Conservation (phyloP, 2,888 invertebrate genomes). For the Leucania comma region DNA sequence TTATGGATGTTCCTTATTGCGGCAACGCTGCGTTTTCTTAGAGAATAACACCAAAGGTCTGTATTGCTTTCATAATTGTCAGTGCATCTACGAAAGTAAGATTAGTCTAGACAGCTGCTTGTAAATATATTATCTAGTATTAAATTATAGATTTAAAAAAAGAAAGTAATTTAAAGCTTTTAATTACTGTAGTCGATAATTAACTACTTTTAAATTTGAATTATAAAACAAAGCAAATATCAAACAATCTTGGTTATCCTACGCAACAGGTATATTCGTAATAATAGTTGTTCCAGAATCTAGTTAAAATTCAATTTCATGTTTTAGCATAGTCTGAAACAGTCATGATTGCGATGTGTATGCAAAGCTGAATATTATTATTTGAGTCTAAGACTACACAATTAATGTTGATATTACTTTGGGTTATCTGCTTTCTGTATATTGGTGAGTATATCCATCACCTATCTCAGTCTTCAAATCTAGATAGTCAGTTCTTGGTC, state of each 20-base stretch:
- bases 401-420: conserved; percentile 5
- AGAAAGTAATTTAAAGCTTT: too few relatives aligned
- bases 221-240: conserved; percentile 10
- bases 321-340: conserved; percentile 32
- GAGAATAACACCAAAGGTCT: too few relatives aligned
- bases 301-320: conserved; percentile 56
- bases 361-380: conserved; percentile 36
- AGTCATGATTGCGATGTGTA: conserved; percentile 42
- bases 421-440: background rate
- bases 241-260: conserved; percentile 20
- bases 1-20: too few relatives aligned
- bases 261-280: conserved; percentile 20
- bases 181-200: too few relatives aligned
- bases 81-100: background rate
- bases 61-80: background rate
- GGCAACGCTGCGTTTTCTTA: too few relatives aligned
- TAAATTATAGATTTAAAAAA: too few relatives aligned
- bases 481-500: background rate
- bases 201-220: background rate
- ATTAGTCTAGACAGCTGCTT: background rate
- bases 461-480: background rate
- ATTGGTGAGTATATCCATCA: background rate
- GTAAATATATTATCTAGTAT: background rate
- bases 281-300: conserved; percentile 23
- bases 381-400: conserved; percentile 9